Evolutionary conservation across 1,140 invertebrate genomes (phyloP), one percentile per base, ranked within the genome.

Genomic region (Planococcus citri): DNA sequence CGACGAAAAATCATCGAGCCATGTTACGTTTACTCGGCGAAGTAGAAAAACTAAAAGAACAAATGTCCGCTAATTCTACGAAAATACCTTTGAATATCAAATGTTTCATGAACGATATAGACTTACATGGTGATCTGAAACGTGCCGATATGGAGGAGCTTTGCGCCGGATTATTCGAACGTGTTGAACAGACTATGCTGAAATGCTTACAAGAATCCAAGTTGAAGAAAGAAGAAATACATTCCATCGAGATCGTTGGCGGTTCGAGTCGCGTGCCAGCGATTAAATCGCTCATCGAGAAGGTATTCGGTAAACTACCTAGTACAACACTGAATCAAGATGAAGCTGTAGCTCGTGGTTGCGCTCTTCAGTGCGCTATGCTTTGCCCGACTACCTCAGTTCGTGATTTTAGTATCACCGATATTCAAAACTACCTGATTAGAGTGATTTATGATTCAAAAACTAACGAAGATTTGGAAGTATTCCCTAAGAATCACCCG

Each of bases 261-360:
- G 97, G 97, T 38, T 94, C 93, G 9, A 91, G 89, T 51, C 86
- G 97, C 74, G 89, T 99, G 76, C 97, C 97, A 20, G 86, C 90
- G 1, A 88, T 99, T 21, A 98, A 98, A 79, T 80, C 83, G 29
- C 76, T 96, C 9, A 90, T 98, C 71, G 89, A 94, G 76, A 86
- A 91, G 77, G 85, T 94, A 0, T 96, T 95, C 78, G 85, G 86
- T 20, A 91, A 92, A 75, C 82, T 86, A 67, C 86, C 92, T 20
- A 95, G 92, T 57, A 99, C 96, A 0, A 98, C 97, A 17, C 79
- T 99, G 27, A 99, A 99, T 80, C 89, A 97, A 78, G 97, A 99
- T 79, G 97, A 99, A 80, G 91, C 96, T 27, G 94, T 99, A 9
- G 85, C 95, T 8, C 85, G 96, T 69, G 97, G 96, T 0, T 97